These are phyloP conservation scores for Brachystomella parvula DNA, from an alignment of 1,140 invertebrate genomes.

Conservation along the genomic window DNA sequence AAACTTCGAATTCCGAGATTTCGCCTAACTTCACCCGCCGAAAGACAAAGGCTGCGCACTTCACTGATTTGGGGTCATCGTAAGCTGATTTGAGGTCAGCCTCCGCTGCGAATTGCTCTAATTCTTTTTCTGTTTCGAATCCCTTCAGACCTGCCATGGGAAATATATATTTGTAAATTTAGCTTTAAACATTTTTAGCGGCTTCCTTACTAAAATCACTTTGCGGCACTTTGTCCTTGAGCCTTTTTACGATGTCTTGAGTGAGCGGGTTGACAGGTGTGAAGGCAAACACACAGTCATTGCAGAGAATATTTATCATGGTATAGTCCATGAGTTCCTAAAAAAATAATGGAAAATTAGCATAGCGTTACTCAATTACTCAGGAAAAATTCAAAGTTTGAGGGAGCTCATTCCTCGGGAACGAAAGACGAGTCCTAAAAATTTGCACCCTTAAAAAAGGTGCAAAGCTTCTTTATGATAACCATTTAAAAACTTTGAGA, in stretches of 20 bases:
- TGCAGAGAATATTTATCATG: conserved; percentile 14
- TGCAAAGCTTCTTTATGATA: too few species aligned
- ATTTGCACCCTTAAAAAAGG: too few species aligned
- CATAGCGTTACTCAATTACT: neutral
- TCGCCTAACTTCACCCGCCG: too few species aligned
- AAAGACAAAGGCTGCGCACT: too few species aligned
- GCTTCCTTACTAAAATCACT: neutral
- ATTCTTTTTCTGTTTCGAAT: conserved; percentile 25
- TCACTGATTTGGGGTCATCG: neutral
- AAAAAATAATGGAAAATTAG: conserved; percentile 1
- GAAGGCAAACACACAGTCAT: neutral
- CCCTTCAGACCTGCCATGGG: conserved; percentile 20
- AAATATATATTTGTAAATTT: neutral
- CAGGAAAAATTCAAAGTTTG: too few species aligned
- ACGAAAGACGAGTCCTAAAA: too few species aligned
- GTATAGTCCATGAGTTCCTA: conserved; percentile 9
- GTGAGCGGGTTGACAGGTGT: neutral
- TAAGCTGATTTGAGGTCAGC: conserved; percentile 14
- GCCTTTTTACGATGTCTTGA: conserved; percentile 8
- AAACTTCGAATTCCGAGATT: too few species aligned
- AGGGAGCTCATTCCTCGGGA: too few species aligned
- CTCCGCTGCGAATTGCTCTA: conserved; percentile 19
- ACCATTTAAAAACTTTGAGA: too few species aligned
- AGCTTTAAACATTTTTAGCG: neutral
- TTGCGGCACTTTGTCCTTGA: neutral